Conservation (phyloP, 1,140 invertebrate species). For the Oreohelix idahoensis region DNA sequence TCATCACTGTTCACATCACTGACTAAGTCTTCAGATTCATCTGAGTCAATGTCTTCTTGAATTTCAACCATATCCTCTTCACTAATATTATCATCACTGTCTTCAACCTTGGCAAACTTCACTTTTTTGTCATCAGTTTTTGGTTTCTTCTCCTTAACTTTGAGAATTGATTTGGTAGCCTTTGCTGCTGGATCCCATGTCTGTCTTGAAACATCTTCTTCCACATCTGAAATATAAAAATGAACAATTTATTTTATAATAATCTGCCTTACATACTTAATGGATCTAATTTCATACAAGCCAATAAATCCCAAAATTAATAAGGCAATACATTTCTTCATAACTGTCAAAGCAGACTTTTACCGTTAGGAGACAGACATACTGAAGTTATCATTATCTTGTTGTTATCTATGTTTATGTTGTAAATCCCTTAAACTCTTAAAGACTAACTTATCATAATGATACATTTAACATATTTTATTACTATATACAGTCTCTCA, state of each 20-base stretch:
- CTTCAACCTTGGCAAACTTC: conserved; percentile 46
- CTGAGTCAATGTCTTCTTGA: conserved; percentile 43
- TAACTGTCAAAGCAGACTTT: too few relatives aligned
- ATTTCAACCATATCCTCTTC: conserved; percentile 32
- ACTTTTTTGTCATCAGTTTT: conserved; percentile 32
- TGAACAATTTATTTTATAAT: neutral
- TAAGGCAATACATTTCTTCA: too few relatives aligned
- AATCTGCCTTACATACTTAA: neutral
- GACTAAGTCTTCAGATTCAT: conserved; percentile 6
- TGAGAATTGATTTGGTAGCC: conserved; percentile 27
- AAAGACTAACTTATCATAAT: too few relatives aligned
- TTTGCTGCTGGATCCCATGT: conserved; percentile 1
- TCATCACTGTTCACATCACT: conserved; percentile 29
- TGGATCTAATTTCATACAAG: too few relatives aligned
- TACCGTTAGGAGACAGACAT: too few relatives aligned
- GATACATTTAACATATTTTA: too few relatives aligned
- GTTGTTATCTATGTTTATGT: too few relatives aligned
- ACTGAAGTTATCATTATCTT: too few relatives aligned
- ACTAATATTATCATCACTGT: conserved; percentile 36
- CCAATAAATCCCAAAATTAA: too few relatives aligned
- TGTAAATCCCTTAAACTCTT: too few relatives aligned
- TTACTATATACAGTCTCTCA: too few relatives aligned
- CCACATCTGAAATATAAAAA: conserved; percentile 3
- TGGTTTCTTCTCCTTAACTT: conserved; percentile 4
- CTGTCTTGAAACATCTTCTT: neutral